phyloP scores from a whole-genome alignment of 2,797 vertebrate genomes.

The Tapera naevia region DNA sequence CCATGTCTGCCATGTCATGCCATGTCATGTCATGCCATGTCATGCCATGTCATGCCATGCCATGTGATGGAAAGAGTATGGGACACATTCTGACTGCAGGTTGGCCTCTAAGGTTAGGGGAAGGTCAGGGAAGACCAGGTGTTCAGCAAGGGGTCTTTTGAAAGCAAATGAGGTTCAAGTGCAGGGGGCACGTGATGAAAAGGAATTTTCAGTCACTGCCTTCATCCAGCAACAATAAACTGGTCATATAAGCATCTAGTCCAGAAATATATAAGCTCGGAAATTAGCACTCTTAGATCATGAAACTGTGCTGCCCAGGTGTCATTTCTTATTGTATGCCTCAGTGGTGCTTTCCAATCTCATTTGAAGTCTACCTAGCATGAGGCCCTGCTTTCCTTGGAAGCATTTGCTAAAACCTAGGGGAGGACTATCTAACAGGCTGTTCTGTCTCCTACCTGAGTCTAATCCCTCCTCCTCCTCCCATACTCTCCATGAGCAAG shows the following conservation, averaged over 20 bases:
- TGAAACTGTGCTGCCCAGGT: background rate
- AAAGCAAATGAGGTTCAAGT: slow-evolving; percentile 7
- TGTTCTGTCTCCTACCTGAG: background rate
- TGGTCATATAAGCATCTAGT: background rate
- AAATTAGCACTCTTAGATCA: background rate
- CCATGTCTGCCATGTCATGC: too few relatives aligned
- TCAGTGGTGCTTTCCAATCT: background rate
- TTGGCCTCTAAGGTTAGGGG: background rate
- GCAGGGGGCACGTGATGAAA: background rate
- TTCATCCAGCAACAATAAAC: background rate
- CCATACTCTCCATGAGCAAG: background rate
- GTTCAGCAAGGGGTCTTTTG: background rate
- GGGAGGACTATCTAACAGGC: background rate
- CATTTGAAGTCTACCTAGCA: background rate
- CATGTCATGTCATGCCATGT: background rate
- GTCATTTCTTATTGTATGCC: background rate
- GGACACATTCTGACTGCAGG: background rate
- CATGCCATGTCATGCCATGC: background rate
- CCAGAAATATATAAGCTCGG: background rate
- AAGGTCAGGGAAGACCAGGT: background rate
- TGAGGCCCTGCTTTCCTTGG: background rate
- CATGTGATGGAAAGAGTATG: background rate
- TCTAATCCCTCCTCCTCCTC: background rate
- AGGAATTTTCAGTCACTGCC: background rate
- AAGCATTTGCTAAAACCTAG: background rate